Evolutionary conservation across 2,113 vertebrate species (phyloP).

Genomic region (Spheniscus mendiculus): DNA sequence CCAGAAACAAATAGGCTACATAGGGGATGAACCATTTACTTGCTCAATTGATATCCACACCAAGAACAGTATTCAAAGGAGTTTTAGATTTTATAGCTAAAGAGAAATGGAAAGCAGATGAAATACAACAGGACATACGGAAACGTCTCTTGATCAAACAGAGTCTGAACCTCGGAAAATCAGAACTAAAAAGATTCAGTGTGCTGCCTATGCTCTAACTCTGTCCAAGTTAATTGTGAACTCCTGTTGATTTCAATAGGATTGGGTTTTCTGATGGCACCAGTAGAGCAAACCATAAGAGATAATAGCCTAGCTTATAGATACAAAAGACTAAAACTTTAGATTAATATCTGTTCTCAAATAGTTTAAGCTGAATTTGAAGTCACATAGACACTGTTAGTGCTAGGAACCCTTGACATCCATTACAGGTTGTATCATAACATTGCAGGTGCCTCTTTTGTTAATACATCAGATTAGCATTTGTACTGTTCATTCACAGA

Average conservation of each 20-base stretch:
- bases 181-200: not conserved
- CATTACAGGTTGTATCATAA: not conserved
- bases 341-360: not conserved
- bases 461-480: not conserved
- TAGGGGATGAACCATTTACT: not conserved
- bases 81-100: not conserved
- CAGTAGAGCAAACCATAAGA: not conserved
- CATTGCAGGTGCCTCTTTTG: not conserved
- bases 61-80: not conserved
- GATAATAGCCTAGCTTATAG: not conserved
- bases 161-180: not conserved
- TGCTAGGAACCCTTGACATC: not conserved
- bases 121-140: not conserved
- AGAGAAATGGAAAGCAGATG: not conserved
- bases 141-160: not conserved
- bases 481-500: not conserved
- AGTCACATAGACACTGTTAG: not conserved
- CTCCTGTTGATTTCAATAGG: constrained; percentile 6
- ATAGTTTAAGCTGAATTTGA: not conserved
- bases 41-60: not conserved
- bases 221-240: not conserved
- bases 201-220: not conserved
- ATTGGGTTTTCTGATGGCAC: not conserved
- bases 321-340: not conserved
- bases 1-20: not conserved